phyloP scores from a whole-genome alignment of 92 coral and sea anemone species.

The Meandrina meandrites region DNA sequence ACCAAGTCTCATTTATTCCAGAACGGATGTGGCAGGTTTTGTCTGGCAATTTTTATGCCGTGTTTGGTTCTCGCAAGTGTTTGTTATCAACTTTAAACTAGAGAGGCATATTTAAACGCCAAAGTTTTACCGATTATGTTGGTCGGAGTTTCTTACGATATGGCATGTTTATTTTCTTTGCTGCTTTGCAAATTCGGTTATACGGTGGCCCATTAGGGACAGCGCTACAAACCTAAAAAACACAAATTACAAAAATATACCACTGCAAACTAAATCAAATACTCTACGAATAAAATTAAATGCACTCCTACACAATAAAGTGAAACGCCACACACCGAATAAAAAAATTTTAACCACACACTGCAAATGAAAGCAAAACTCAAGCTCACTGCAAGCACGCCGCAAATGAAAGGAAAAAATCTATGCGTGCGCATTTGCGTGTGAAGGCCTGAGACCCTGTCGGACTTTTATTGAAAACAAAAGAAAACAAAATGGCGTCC shows the following conservation, averaged over 20 bases:
- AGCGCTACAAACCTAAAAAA: not conserved
- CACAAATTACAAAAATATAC: not conserved
- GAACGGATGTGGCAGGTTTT: no score
- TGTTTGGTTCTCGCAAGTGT: no score
- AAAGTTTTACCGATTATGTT: no score
- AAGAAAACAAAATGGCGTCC: constrained; percentile 51
- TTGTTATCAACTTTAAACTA: no score
- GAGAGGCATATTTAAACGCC: no score
- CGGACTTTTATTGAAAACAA: not conserved
- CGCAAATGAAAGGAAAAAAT: not conserved
- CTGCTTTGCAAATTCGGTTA: no score
- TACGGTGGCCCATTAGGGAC: not conserved
- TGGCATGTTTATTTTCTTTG: no score
- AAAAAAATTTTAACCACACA: not conserved
- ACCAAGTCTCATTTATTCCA: no score
- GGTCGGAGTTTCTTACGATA: no score
- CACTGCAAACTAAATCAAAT: not conserved
- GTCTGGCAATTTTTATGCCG: no score
- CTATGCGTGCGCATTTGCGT: not conserved
- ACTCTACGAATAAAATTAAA: not conserved
- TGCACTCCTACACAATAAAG: not conserved
- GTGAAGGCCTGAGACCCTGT: constrained; percentile 11
- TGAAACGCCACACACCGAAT: no score
- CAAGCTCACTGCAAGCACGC: not conserved
- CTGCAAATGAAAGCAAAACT: not conserved